Evolutionary conservation across 1,140 invertebrate species (phyloP), one percentile per base, ranked within the genome.

Genomic region (Anastrepha ludens): DNA sequence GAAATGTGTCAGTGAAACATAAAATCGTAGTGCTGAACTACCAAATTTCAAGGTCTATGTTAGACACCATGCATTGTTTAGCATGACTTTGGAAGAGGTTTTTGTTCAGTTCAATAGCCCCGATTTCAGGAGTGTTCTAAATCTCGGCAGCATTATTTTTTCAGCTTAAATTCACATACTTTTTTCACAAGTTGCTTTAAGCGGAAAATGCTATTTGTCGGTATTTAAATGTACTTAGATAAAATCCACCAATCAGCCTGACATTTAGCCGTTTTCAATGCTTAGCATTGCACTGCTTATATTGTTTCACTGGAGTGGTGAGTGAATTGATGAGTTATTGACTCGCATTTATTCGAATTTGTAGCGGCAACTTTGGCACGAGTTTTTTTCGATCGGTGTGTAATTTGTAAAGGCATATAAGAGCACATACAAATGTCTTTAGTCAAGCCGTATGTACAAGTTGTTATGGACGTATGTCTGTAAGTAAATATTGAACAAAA

Each of bases 281-380:
- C 20, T 81, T 29, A 81, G 47, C 44, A 81, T 55, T 74, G 67
- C 39, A 74, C 39, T 47, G 44, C 13, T 17, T 15, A 74, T 6
- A 74, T 47, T 67, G 41, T 67, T 47, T n/a, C 41, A 17, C 2
- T 50, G n/a, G 8, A 8, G 9, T 47, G 17, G 44, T 81, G 44
- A 50, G 41, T 81, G 47, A 81, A 47, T 58, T 55, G 74, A 81
- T 81, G 74, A 81, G 74, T 81, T 81, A 81, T 81, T 50, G 47
- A 81, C 6, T 7, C 74, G 55, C 74, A 81, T 81, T 81, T 50
- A 17, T 81, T 20, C 8, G 15, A 50, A 81, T 81, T 81, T 55
- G 29, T 55, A 3, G 47, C 74, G n/a, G 47, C 17, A n/a, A 20
- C 47, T 20, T 55, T 55, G 50, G 50, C 11, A 55, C 50, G 50